These are phyloP conservation scores for Ailurus styani DNA, from an alignment of 2,113 vertebrate genomes.

Conservation along the genomic window DNA sequence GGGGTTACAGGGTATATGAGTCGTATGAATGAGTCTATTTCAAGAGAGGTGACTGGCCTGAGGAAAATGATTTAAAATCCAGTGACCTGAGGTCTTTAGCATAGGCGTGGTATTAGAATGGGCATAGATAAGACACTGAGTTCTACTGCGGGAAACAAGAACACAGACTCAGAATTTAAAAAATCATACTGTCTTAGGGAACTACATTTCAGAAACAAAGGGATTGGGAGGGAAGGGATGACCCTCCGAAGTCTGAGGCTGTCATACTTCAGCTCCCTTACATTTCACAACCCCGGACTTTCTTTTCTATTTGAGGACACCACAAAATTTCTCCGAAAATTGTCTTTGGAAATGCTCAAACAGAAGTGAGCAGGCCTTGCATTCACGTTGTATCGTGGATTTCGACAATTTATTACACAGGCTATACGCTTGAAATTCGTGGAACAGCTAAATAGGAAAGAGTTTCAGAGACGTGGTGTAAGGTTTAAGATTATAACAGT, in stretches of 20 bases:
- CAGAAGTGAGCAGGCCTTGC: too few relatives aligned
- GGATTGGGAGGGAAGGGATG: background rate
- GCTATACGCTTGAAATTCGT: rapidly evolving
- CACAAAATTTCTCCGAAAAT: background rate
- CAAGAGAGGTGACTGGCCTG: background rate
- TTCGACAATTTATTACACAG: too few relatives aligned
- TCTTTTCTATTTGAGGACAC: background rate
- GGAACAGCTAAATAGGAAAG: background rate
- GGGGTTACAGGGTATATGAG: background rate
- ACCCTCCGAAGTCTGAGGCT: background rate
- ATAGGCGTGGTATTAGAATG: background rate
- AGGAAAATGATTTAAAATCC: background rate
- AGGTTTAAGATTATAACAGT: background rate
- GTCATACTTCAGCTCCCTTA: background rate
- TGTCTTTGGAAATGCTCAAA: background rate
- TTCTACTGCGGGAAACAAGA: background rate
- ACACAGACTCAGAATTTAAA: background rate
- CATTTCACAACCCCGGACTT: background rate
- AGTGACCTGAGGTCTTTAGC: background rate
- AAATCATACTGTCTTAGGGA: background rate
- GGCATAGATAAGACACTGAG: background rate
- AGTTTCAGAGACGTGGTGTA: background rate
- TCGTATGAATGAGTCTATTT: background rate
- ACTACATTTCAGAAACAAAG: background rate
- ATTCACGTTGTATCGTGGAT: rapidly evolving